phyloP scores from a whole-genome alignment of 1,140 invertebrate species.

The Cotesia typhae region DNA sequence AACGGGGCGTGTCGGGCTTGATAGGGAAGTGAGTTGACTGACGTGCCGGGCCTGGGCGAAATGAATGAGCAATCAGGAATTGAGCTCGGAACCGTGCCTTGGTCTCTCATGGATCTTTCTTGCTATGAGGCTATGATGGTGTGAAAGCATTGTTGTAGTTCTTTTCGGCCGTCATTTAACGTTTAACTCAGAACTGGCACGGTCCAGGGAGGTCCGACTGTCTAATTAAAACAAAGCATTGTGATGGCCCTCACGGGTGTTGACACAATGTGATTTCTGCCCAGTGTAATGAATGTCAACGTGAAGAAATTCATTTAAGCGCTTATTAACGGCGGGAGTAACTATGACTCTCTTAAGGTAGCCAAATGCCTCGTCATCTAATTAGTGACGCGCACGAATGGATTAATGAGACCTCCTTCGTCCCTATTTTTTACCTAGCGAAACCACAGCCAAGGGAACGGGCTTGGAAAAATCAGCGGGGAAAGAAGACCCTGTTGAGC shows the following conservation, averaged over 20 bases:
- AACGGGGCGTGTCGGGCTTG: conserved; percentile 73
- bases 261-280: conserved; percentile 81
- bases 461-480: conserved; percentile 25
- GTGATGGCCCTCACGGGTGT: conserved; percentile 67
- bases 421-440: conserved; percentile 15
- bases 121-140: no score
- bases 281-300: conserved; percentile 80
- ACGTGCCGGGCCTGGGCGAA: conserved; percentile 58
- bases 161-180: conserved; percentile 66
- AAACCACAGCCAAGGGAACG: conserved; percentile 26
- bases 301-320: conserved; percentile 53
- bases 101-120: neutral
- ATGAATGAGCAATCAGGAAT: conserved; percentile 38
- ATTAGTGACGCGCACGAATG: conserved; percentile 61
- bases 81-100: conserved; percentile 48
- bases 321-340: neutral
- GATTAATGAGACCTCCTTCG: conserved; percentile 47
- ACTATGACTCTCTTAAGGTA: conserved; percentile 56
- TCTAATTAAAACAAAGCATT: conserved; percentile 91
- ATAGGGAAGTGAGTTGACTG: conserved; percentile 56
- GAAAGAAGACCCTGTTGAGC: conserved; percentile 26
- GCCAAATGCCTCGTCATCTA: conserved; percentile 63
- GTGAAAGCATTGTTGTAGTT: no score
- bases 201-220: conserved; percentile 81
- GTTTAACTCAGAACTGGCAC: conserved; percentile 81